A percentile compares a stretch with the other conserved stretches of the same genome.
These are phyloP conservation scores for Pollachius pollachius DNA, from an alignment of 2,113 vertebrate species.

Conservation along the genomic window DNA sequence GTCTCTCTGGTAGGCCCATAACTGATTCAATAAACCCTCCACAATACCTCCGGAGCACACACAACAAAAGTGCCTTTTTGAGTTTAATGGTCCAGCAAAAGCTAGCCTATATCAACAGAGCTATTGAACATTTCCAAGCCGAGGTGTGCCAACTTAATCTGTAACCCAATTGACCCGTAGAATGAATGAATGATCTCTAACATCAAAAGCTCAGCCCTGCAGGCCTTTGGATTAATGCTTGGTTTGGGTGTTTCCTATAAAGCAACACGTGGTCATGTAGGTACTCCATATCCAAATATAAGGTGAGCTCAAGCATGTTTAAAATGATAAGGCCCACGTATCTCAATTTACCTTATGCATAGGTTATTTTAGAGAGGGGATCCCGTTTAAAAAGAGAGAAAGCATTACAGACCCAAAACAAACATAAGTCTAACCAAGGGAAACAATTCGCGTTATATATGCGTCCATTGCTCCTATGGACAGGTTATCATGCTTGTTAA, in stretches of 20 bases:
- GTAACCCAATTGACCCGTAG: neutral
- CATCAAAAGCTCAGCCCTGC: neutral
- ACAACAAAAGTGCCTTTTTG: neutral
- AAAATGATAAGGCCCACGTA: too few species aligned
- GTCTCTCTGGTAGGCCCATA: neutral
- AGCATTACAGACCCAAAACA: too few species aligned
- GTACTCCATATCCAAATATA: too few species aligned
- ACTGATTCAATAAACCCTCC: neutral
- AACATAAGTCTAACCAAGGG: too few species aligned
- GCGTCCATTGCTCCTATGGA: neutral
- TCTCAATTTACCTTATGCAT: too few species aligned
- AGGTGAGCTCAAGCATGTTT: too few species aligned
- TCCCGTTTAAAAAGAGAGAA: too few species aligned
- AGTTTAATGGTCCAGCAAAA: neutral
- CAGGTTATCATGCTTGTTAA: conserved; percentile 10
- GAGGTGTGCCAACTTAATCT: conserved; percentile 1
- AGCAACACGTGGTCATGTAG: too few species aligned
- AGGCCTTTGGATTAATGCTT: too few species aligned
- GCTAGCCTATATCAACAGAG: neutral
- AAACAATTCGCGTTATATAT: too few species aligned
- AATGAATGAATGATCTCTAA: neutral
- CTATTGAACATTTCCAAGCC: neutral
- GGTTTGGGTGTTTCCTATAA: too few species aligned
- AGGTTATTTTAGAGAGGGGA: too few species aligned
- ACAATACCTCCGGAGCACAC: neutral